Evolutionary conservation across 64 coral and sea anemone genomes (phyloP).

Genomic region (Pocillopora verrucosa): DNA sequence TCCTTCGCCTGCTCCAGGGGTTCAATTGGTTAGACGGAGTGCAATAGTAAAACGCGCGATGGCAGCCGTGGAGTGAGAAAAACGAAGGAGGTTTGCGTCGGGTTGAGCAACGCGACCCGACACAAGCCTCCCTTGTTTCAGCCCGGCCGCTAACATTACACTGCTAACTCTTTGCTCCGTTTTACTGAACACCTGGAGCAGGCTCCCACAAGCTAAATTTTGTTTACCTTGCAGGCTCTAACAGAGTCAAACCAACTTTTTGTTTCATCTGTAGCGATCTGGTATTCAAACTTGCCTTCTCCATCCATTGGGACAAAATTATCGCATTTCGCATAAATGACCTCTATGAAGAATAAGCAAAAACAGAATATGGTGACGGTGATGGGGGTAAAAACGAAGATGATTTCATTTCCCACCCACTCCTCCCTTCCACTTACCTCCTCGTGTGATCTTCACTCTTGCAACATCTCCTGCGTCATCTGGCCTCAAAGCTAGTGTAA

Average conservation of each 20-base stretch:
- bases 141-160: too few relatives aligned
- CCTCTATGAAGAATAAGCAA: slow-evolving; percentile 3
- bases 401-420: neutral
- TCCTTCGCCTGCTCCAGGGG: too few relatives aligned
- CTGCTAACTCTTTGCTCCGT: too few relatives aligned
- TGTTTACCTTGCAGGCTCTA: slow-evolving; percentile 60
- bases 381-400: too few relatives aligned
- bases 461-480: slow-evolving; percentile 74
- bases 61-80: too few relatives aligned
- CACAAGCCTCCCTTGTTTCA: too few relatives aligned
- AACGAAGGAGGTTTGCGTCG: too few relatives aligned
- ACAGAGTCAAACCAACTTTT: slow-evolving; percentile 84
- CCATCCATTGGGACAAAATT: slow-evolving; percentile 49
- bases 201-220: neutral
- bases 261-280: slow-evolving; percentile 37
- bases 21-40: too few relatives aligned
- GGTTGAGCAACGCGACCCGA: too few relatives aligned
- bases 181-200: neutral
- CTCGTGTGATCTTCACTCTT: slow-evolving; percentile 62
- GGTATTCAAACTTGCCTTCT: slow-evolving; percentile 59
- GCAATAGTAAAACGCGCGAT: too few relatives aligned
- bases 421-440: slow-evolving; percentile 46
- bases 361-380: neutral
- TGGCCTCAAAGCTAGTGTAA: slow-evolving; percentile 70
- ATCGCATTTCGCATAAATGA: slow-evolving; percentile 59